Evolutionary conservation across 2,888 invertebrate genomes (phyloP).

Genomic region (Scaptomyza reducta): DNA sequence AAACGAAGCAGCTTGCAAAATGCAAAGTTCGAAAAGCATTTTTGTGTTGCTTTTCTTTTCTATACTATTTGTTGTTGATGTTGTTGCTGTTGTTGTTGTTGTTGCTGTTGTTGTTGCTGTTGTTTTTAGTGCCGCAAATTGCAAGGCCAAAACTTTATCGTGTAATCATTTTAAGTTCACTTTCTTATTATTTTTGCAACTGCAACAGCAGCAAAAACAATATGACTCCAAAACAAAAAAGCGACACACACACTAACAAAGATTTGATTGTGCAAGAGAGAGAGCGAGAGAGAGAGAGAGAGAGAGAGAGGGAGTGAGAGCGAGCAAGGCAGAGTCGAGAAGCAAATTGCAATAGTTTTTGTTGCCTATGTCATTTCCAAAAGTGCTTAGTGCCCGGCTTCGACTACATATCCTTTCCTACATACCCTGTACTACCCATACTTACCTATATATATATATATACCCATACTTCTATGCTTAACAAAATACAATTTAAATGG

Average conservation of each 20-base stretch:
- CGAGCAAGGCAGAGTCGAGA: constrained; percentile 2
- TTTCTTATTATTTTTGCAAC: constrained; percentile 73
- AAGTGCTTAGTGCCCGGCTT: constrained; percentile 60
- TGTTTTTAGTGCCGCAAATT: constrained; percentile 62
- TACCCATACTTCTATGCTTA: background rate
- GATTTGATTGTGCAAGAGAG: background rate
- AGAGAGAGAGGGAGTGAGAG: background rate
- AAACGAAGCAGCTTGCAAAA: constrained; percentile 40
- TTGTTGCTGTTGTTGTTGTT: constrained; percentile 8
- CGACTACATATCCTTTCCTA: constrained; percentile 44
- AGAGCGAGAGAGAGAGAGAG: background rate
- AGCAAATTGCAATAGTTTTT: constrained; percentile 61
- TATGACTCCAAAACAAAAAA: background rate
- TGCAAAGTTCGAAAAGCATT: constrained; percentile 39
- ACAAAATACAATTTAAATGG: background rate
- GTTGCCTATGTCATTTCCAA: constrained; percentile 75
- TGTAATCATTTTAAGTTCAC: constrained; percentile 77
- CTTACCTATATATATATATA: no score
- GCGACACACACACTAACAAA: background rate
- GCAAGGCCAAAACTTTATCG: constrained; percentile 73
- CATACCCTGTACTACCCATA: constrained; percentile 19
- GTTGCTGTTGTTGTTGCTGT: constrained; percentile 16
- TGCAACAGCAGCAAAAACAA: constrained; percentile 37
- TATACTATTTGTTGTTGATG: no score
- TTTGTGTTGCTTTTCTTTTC: constrained; percentile 12